Conservation (phyloP, 2,797 vertebrate species). For the Apodemus agrarius region DNA sequence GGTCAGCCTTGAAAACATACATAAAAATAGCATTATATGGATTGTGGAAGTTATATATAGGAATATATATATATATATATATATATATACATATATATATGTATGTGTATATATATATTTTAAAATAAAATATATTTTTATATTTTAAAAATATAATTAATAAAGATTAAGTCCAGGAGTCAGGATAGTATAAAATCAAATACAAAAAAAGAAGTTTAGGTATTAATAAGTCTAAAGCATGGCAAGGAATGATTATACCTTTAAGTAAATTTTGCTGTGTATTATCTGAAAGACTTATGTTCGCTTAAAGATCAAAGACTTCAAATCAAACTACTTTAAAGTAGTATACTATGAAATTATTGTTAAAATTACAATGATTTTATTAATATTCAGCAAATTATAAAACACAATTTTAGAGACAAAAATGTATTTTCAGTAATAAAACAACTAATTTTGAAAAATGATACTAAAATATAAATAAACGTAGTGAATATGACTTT, state of each 20-base stretch:
- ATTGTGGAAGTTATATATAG: not conserved
- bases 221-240: not conserved
- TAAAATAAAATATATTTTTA: too few species aligned
- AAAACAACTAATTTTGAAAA: not conserved
- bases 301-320: not conserved
- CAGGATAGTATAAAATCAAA: not conserved
- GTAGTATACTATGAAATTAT: not conserved
- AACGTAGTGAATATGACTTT: not conserved
- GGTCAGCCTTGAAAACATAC: not conserved
- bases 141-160: not conserved
- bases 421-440: not conserved
- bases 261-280: not conserved
- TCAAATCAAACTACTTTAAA: not conserved
- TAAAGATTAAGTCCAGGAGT: not conserved
- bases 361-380: not conserved
- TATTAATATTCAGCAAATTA: not conserved
- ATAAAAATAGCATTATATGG: not conserved
- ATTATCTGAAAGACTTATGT: not conserved
- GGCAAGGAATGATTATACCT: not conserved
- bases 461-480: not conserved
- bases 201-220: not conserved
- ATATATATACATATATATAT: too few species aligned
- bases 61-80: too few species aligned
- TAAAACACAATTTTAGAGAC: not conserved
- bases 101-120: too few species aligned